A percentile compares a stretch with the other conserved stretches of the same genome.
Conservation (phyloP, 2,888 invertebrate genomes). For the Limnephilus marmoratus region DNA sequence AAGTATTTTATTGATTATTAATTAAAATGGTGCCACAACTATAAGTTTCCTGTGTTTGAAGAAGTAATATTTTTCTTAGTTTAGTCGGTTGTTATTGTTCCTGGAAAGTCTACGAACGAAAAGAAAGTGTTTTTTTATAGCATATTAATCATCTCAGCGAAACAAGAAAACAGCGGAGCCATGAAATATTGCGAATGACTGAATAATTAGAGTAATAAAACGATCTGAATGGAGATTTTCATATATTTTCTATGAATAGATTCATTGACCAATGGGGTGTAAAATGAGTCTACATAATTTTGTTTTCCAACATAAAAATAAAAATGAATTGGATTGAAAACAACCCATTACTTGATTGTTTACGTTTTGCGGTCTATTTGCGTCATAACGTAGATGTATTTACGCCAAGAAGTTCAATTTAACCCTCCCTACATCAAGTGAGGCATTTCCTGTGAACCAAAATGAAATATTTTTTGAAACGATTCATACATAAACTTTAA, state of each 20-base stretch:
- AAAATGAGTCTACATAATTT: constrained; percentile 12
- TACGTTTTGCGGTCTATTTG: not conserved
- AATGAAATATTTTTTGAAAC: not conserved
- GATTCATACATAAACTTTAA: not conserved
- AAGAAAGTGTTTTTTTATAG: not conserved
- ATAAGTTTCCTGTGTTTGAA: no score
- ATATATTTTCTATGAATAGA: not conserved
- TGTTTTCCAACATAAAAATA: not conserved
- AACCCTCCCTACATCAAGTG: not conserved
- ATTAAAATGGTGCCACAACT: no score
- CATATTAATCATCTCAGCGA: not conserved
- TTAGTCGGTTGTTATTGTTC: not conserved
- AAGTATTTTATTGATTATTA: no score
- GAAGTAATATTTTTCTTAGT: not conserved
- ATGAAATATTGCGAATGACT: not conserved
- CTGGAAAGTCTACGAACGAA: not conserved
- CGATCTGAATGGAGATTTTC: not conserved
- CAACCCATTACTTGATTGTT: not conserved
- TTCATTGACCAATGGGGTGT: constrained; percentile 2
- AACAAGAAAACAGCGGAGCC: not conserved
- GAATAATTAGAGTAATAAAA: not conserved
- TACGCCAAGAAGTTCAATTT: not conserved
- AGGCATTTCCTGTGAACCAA: not conserved
- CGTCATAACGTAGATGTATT: not conserved
- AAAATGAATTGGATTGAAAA: not conserved